These are phyloP conservation scores for Rhagophthalmus giganteus DNA, from an alignment of 2,888 invertebrate species.

Conservation along the genomic window DNA sequence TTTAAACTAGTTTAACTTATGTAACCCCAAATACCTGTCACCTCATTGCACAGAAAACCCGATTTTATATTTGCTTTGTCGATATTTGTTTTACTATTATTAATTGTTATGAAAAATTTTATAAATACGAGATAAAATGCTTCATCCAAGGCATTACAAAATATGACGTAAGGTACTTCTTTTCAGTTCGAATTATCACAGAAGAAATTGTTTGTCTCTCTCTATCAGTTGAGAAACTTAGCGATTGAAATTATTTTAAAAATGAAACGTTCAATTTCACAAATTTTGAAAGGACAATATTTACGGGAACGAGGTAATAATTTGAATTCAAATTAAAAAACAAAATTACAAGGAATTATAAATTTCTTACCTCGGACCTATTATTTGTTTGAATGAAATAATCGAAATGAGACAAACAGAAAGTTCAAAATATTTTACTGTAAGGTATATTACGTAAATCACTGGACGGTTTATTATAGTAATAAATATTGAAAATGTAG, in stretches of 20 bases:
- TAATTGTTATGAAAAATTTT: constrained; percentile 9
- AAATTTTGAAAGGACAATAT: constrained; percentile 3
- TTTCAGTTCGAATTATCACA: constrained; percentile 38
- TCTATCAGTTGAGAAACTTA: not conserved
- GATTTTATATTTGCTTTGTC: constrained; percentile 57
- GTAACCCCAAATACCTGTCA: constrained; percentile 64
- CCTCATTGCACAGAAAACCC: constrained; percentile 86
- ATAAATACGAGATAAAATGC: constrained; percentile 19
- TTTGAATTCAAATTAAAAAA: not conserved
- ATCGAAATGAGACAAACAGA: constrained; percentile 10
- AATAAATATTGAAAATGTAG: constrained; percentile 12
- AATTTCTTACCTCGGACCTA: no score
- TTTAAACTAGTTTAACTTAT: constrained; percentile 38
- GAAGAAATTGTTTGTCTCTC: constrained; percentile 33
- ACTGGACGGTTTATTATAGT: constrained; percentile 23
- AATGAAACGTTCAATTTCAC: no score
- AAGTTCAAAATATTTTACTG: constrained; percentile 20
- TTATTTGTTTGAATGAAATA: not conserved
- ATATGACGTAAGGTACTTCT: constrained; percentile 33
- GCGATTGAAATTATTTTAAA: no score
- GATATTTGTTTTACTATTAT: not conserved
- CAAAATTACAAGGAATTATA: not conserved
- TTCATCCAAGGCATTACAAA: constrained; percentile 12
- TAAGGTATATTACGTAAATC: constrained; percentile 18
- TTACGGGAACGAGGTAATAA: constrained; percentile 2